phyloP scores from a whole-genome alignment of 2,888 invertebrate genomes.

The Leucophora obtusa region DNA sequence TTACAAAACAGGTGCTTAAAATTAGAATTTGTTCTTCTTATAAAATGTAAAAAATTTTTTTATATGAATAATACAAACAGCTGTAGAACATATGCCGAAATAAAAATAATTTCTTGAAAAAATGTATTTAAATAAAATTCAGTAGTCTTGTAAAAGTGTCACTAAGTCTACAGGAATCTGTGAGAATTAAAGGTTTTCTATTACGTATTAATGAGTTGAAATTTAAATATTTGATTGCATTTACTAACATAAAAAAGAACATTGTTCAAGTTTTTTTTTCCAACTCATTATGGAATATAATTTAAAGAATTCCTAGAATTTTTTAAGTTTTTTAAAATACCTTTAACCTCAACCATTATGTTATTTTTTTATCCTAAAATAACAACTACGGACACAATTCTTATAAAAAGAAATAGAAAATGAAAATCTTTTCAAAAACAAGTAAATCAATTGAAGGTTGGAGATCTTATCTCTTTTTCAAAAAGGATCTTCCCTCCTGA shows the following conservation, averaged over 20 bases:
- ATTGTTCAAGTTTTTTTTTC: neutral
- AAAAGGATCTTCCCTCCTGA: conserved; percentile 30
- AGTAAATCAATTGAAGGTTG: conserved; percentile 48
- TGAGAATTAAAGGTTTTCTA: neutral
- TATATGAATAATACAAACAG: conserved; percentile 1
- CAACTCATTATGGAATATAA: neutral
- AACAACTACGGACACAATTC: conserved; percentile 30
- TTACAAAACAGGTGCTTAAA: conserved; percentile 28
- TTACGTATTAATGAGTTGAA: conserved; percentile 22
- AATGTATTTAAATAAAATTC: neutral
- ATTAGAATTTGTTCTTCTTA: neutral
- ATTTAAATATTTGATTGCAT: conserved; percentile 38
- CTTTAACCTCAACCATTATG: conserved; percentile 30
- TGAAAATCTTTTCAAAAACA: conserved; percentile 22
- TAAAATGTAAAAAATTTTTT: neutral
- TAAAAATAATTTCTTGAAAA: neutral
- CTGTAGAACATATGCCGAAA: conserved; percentile 12
- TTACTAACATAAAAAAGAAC: neutral
- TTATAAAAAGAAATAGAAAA: conserved; percentile 5
- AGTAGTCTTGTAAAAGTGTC: conserved; percentile 47
- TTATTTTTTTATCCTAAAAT: conserved; percentile 44
- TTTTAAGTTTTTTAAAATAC: neutral
- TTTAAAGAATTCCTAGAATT: conserved; percentile 34
- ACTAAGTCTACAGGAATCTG: conserved; percentile 27
- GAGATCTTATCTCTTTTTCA: conserved; percentile 35